A percentile compares a stretch with the other conserved stretches of the same genome.
Conservation (phyloP, 2,113 vertebrate species). For the Dasypus novemcinctus region DNA sequence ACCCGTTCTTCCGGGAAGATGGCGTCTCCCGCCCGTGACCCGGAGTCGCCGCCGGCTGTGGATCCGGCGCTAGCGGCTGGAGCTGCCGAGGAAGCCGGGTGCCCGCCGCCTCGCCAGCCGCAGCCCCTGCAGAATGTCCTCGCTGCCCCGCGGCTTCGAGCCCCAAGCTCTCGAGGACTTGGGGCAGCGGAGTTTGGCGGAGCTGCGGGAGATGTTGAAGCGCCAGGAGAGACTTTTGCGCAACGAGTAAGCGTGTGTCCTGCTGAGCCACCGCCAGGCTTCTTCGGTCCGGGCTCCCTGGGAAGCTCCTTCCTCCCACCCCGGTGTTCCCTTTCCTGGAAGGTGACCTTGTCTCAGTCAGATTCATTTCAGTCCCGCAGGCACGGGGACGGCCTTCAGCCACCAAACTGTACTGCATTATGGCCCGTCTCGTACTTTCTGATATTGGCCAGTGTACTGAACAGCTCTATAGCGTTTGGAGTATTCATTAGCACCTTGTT, state of each 20-base stretch:
- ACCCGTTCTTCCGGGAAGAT: slow-evolving; percentile 82
- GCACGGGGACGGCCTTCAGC: background rate
- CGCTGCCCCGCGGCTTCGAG: slow-evolving; percentile 77
- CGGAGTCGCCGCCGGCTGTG: slow-evolving; percentile 41
- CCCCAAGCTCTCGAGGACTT: slow-evolving; percentile 79
- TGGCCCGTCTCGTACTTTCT: background rate
- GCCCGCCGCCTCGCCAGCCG: background rate
- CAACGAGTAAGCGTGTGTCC: slow-evolving; percentile 86
- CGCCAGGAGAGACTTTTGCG: slow-evolving; percentile 90
- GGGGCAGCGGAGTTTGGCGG: slow-evolving; percentile 81
- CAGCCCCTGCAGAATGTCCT: slow-evolving; percentile 65
- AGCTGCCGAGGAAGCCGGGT: background rate
- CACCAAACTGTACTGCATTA: background rate
- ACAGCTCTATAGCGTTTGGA: background rate
- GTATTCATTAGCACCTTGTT: background rate
- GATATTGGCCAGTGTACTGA: rapidly evolving
- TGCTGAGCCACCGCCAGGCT: background rate
- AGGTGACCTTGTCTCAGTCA: slow-evolving; percentile 40
- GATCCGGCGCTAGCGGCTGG: background rate
- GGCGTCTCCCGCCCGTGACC: slow-evolving; percentile 56
- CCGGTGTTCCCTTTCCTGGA: background rate
- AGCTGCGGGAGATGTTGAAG: slow-evolving; percentile 89
- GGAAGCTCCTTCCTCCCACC: background rate
- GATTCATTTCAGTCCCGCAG: background rate
- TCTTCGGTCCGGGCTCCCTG: background rate